These are phyloP conservation scores for Cyprinodon diabolis DNA, from an alignment of 2,797 vertebrate species.

Conservation along the genomic window DNA sequence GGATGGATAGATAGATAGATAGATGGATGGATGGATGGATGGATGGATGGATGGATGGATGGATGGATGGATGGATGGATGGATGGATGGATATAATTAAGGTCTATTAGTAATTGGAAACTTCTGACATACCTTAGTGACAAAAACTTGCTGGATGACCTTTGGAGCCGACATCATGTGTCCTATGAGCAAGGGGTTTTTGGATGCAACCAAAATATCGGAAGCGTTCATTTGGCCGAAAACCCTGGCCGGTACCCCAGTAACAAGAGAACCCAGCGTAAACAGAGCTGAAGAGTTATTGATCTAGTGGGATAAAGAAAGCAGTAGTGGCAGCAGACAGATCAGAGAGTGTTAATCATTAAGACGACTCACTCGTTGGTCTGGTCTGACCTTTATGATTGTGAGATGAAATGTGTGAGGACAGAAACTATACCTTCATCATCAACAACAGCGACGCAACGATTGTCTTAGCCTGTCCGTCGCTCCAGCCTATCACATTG, in stretches of 20 bases:
- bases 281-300: constrained; percentile 2
- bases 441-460: constrained; percentile 47
- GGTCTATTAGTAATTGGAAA: neutral
- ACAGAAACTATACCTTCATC: constrained; percentile 58
- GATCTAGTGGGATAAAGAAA: constrained; percentile 55
- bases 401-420: neutral
- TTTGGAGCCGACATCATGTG: constrained; percentile 46
- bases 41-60: no score
- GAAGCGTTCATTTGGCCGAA: constrained; percentile 24
- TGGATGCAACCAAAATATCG: constrained; percentile 43
- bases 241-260: constrained; percentile 55
- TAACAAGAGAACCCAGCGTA: constrained; percentile 69
- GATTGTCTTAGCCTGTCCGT: constrained; percentile 70
- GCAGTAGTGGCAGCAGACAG: neutral
- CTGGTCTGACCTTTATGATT: neutral
- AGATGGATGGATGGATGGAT: no score
- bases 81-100: neutral
- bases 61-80: no score
- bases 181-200: constrained; percentile 40
- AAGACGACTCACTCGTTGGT: neutral
- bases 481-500: constrained; percentile 60
- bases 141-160: constrained; percentile 58
- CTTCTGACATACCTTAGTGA: constrained; percentile 64
- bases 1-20: no score
- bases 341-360: neutral